Evolutionary conservation across 2,797 vertebrate genomes (phyloP).

Genomic region (Lophotriccus pileatus): DNA sequence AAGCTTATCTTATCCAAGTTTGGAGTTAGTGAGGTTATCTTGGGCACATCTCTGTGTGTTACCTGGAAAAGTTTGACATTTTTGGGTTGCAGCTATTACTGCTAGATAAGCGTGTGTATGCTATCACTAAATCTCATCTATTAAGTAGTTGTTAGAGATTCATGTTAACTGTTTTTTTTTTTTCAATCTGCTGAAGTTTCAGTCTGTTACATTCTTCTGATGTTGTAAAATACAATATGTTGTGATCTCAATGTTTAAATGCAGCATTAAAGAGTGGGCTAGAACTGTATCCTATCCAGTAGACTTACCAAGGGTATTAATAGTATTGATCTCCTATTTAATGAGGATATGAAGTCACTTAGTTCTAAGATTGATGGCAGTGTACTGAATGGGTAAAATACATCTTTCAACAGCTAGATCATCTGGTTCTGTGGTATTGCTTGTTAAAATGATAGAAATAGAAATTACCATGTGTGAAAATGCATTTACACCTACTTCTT

Average conservation of each 20-base stretch:
- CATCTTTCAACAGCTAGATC: neutral
- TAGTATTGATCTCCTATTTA: neutral
- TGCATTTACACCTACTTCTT: neutral
- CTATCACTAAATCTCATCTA: neutral
- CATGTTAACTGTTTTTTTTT: neutral
- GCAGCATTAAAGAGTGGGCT: neutral
- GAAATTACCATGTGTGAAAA: neutral
- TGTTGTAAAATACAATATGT: neutral
- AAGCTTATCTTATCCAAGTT: neutral
- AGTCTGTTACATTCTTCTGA: neutral
- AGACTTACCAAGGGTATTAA: neutral
- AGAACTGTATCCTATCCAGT: neutral
- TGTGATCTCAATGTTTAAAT: neutral
- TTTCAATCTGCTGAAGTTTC: neutral
- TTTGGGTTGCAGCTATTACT: neutral
- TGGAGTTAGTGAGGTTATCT: slow-evolving; percentile 3
- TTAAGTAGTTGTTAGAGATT: slow-evolving; percentile 1
- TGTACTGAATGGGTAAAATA: neutral
- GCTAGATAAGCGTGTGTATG: neutral
- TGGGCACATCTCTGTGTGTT: neutral
- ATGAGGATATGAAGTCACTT: neutral
- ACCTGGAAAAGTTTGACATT: neutral
- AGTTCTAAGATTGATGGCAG: neutral
- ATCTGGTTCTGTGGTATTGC: neutral
- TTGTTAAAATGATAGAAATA: neutral